Evolutionary conservation across 1,140 invertebrate species (phyloP).

Genomic region (Ceratosolen fusciceps): DNA sequence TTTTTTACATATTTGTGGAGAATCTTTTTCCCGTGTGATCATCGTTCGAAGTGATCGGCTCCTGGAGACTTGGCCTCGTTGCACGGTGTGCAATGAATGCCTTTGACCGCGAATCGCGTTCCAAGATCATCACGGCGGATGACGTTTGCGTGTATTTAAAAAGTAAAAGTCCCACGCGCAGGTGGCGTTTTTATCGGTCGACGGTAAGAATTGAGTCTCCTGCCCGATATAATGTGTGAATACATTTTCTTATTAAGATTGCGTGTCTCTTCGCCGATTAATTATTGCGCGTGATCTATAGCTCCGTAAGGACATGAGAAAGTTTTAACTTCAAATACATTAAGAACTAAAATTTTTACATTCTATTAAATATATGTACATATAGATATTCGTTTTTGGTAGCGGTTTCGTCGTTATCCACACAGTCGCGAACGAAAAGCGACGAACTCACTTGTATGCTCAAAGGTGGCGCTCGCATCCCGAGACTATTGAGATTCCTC

Average conservation of each 20-base stretch:
- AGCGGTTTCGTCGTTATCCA: neutral
- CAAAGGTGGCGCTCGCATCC: neutral
- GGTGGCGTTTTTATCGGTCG: constrained; percentile 1
- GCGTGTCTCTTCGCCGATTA: neutral
- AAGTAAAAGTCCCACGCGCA: neutral
- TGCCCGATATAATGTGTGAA: no score
- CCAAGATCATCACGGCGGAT: neutral
- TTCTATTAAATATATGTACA: no score
- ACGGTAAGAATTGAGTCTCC: neutral
- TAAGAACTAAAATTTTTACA: no score
- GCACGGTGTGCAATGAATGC: neutral
- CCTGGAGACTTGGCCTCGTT: constrained; percentile 2
- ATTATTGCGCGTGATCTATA: neutral
- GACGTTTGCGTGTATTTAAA: neutral
- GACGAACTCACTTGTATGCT: no score
- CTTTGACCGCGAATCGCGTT: neutral
- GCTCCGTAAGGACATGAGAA: no score
- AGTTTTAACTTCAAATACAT: no score
- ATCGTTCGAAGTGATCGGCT: constrained; percentile 8
- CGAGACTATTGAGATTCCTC: neutral
- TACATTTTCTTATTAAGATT: neutral
- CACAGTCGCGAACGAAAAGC: neutral
- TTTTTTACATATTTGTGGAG: neutral
- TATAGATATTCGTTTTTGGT: neutral
- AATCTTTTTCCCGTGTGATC: neutral